phyloP scores from a whole-genome alignment of 2,888 invertebrate species.

The Heterodera filipjevi region DNA sequence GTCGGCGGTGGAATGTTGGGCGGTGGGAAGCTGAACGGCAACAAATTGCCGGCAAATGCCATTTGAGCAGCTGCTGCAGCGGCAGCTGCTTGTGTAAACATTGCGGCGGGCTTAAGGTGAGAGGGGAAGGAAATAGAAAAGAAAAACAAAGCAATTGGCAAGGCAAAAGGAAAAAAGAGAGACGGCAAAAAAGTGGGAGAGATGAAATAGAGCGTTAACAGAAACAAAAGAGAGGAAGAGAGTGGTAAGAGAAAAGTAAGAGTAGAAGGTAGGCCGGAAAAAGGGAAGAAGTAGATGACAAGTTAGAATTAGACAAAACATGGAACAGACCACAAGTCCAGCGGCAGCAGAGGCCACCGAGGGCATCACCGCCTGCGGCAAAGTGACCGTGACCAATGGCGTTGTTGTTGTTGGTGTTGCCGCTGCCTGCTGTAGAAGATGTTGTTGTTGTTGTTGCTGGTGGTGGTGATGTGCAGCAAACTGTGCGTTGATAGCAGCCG shows the following conservation, averaged over 20 bases:
- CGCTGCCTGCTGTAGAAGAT: background rate
- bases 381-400: background rate
- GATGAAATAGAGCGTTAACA: no score
- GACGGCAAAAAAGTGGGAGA: no score
- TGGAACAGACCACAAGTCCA: background rate
- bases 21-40: slow-evolving; percentile 7
- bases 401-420: background rate
- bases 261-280: no score
- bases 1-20: background rate
- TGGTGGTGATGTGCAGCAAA: no score
- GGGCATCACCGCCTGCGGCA: background rate
- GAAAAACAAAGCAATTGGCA: no score
- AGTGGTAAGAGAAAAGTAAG: no score
- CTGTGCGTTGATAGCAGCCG: background rate
- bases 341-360: background rate
- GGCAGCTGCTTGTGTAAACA: slow-evolving; percentile 26
- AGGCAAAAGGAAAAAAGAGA: background rate
- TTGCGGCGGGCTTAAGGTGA: slow-evolving; percentile 12
- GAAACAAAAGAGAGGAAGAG: no score
- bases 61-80: slow-evolving; percentile 4
- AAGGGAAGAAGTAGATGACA: no score
- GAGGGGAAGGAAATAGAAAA: background rate
- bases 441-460: background rate
- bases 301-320: background rate
- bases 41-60: slow-evolving; percentile 5